A percentile compares a stretch with the other conserved stretches of the same genome.
phyloP scores from a whole-genome alignment of 2,113 vertebrate genomes.

The Promerops cafer region DNA sequence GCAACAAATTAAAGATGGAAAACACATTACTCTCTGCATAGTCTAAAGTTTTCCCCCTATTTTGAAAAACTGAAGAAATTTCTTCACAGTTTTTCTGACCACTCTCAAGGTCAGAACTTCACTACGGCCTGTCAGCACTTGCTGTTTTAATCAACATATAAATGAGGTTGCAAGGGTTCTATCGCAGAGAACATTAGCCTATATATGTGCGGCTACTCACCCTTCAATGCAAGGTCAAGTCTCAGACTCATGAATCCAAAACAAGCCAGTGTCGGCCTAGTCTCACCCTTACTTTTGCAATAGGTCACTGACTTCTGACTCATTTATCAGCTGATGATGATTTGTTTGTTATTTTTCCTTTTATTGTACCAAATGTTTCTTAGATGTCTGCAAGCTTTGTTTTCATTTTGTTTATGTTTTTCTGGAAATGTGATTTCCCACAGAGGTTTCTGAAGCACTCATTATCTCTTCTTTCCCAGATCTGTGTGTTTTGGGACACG shows the following conservation, averaged over 20 bases:
- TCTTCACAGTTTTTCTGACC: neutral
- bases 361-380: neutral
- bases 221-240: neutral
- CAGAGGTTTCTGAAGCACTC: neutral
- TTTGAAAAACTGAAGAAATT: neutral
- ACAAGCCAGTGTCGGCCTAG: neutral
- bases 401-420: conserved; percentile 17
- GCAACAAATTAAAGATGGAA: neutral
- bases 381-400: conserved; percentile 3
- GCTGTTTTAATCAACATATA: neutral
- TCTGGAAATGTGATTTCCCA: conserved; percentile 1
- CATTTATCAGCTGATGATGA: conserved; percentile 33
- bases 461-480: neutral
- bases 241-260: neutral
- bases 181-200: neutral
- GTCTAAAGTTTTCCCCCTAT: neutral
- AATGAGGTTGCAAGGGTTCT: neutral
- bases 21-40: neutral
- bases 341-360: conserved; percentile 30
- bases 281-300: conserved; percentile 25
- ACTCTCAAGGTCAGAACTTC: neutral
- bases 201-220: neutral
- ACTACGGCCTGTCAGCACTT: neutral
- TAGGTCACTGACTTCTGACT: conserved; percentile 5
- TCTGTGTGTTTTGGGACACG: neutral